phyloP scores from a whole-genome alignment of 2,888 invertebrate genomes.

The Notocelia uddmanniana region DNA sequence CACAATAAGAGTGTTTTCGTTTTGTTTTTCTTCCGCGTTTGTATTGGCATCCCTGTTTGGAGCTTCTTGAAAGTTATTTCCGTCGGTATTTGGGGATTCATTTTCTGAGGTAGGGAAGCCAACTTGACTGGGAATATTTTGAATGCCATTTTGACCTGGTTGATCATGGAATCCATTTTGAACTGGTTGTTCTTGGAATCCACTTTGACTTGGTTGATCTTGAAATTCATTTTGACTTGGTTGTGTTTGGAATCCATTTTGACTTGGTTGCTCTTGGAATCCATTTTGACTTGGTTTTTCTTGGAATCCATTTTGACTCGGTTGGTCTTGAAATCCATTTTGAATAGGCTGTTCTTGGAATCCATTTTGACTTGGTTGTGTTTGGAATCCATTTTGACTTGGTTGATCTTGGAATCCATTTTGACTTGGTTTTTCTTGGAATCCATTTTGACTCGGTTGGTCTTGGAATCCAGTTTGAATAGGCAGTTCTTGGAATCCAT shows the following conservation, averaged over 20 bases:
- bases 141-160: conserved; percentile 16
- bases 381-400: neutral
- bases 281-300: neutral
- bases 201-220: conserved; percentile 6
- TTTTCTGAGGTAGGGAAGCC: conserved; percentile 9
- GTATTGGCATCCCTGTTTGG: conserved; percentile 10
- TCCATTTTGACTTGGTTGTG: neutral
- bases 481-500: conserved; percentile 11
- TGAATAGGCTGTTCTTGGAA: conserved; percentile 10
- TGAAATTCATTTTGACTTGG: neutral
- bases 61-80: neutral
- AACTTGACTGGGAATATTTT: neutral
- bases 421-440: neutral
- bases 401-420: neutral
- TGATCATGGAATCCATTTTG: conserved; percentile 30
- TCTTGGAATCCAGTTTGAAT: neutral
- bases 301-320: neutral
- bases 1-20: conserved; percentile 24
- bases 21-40: conserved; percentile 11
- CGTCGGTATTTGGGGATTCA: neutral
- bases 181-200: conserved; percentile 7
- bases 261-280: neutral
- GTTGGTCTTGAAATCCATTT: neutral
- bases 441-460: neutral
- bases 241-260: neutral